Conservation (phyloP, 2,113 vertebrate species). For the Oophaga pumilio region DNA sequence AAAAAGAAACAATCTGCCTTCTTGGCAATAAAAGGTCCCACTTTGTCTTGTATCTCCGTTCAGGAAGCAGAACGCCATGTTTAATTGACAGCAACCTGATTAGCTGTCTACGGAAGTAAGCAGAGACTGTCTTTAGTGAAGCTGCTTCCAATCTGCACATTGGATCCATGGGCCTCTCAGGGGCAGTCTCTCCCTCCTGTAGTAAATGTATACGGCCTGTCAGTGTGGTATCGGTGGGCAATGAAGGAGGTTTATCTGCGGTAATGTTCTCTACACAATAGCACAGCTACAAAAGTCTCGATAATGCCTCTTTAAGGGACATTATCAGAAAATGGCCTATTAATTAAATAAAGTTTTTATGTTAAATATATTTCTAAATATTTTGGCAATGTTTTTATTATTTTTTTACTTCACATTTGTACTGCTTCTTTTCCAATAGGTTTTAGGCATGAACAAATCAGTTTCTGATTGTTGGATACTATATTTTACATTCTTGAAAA, state of each 20-base stretch:
- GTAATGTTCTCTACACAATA: slow-evolving; percentile 48
- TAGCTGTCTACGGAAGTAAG: slow-evolving; percentile 57
- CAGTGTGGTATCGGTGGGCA: slow-evolving; percentile 51
- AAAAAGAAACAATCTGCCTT: slow-evolving; percentile 45
- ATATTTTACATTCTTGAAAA: not conserved
- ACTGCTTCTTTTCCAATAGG: not conserved
- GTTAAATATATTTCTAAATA: no score
- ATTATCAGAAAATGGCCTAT: no score
- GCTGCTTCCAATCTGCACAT: slow-evolving; percentile 56
- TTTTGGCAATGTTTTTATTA: no score
- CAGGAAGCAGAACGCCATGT: slow-evolving; percentile 57
- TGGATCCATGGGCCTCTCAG: slow-evolving; percentile 53
- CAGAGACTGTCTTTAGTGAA: slow-evolving; percentile 56
- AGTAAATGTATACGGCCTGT: slow-evolving; percentile 55
- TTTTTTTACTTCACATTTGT: no score
- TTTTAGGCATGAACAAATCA: not conserved
- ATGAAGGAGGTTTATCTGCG: slow-evolving; percentile 48
- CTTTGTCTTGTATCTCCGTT: slow-evolving; percentile 56
- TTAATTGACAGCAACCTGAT: slow-evolving; percentile 59
- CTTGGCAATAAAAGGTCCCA: slow-evolving; percentile 38
- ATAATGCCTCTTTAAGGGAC: not conserved
- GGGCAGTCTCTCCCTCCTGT: slow-evolving; percentile 35
- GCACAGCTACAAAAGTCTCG: slow-evolving; percentile 15
- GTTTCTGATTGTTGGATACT: not conserved
- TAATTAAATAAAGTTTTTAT: no score